phyloP scores from a whole-genome alignment of 2,888 invertebrate species.

The Operophtera brumata region DNA sequence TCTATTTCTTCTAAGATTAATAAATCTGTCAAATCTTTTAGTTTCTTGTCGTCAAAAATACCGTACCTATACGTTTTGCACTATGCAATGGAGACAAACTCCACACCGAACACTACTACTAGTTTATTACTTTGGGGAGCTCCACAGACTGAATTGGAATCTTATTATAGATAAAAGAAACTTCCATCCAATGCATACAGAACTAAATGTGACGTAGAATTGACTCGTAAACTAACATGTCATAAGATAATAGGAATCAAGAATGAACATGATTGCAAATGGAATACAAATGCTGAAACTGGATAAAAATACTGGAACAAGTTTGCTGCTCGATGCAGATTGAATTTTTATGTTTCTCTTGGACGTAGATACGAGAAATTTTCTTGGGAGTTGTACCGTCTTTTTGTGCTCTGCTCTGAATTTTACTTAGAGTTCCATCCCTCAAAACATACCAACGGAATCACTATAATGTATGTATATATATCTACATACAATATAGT shows the following conservation, averaged over 20 bases:
- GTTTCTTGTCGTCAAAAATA: background rate
- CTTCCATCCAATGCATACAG: constrained; percentile 69
- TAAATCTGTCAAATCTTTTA: too few relatives aligned
- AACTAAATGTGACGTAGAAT: constrained; percentile 45
- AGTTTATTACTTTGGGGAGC: constrained; percentile 77
- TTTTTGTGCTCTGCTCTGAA: background rate
- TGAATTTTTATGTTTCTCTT: constrained; percentile 4
- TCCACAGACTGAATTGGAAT: constrained; percentile 68
- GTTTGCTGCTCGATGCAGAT: constrained; percentile 4
- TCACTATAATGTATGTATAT: too few relatives aligned
- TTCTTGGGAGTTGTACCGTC: constrained; percentile 1
- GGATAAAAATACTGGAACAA: constrained; percentile 1
- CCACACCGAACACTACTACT: constrained; percentile 46
- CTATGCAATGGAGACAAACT: constrained; percentile 46
- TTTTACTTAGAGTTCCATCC: too few relatives aligned
- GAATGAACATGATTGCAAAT: constrained; percentile 37
- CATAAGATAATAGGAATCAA: constrained; percentile 48
- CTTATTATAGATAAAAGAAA: constrained; percentile 79
- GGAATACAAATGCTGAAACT: constrained; percentile 7
- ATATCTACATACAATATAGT: too few relatives aligned
- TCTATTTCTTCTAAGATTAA: too few relatives aligned
- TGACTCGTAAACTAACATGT: constrained; percentile 54
- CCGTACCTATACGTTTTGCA: constrained; percentile 29
- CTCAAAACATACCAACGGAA: too few relatives aligned
- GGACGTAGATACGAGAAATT: background rate